These are phyloP conservation scores for Anableps anableps DNA, from an alignment of 2,797 vertebrate genomes.

Conservation along the genomic window DNA sequence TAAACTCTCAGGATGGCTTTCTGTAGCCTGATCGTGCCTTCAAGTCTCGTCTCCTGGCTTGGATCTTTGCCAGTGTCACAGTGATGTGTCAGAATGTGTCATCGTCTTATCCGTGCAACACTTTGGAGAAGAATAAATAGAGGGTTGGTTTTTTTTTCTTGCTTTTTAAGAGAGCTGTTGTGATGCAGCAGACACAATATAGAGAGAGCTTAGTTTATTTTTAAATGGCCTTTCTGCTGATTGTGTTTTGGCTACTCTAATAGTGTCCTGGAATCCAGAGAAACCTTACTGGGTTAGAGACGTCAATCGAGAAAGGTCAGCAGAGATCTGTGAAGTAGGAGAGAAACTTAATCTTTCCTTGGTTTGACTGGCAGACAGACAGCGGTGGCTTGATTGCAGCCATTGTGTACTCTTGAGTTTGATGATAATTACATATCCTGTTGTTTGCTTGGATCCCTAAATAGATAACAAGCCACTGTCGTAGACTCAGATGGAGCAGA, in stretches of 20 bases:
- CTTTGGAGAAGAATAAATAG: constrained; percentile 38
- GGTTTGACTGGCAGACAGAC: constrained; percentile 61
- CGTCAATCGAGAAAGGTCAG: constrained; percentile 66
- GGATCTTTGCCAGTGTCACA: constrained; percentile 53
- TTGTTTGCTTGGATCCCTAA: constrained; percentile 71
- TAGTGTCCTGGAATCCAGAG: constrained; percentile 47
- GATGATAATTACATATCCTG: constrained; percentile 83
- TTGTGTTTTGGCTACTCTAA: constrained; percentile 67
- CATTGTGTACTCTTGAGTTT: constrained; percentile 76
- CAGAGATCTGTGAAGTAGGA: constrained; percentile 60
- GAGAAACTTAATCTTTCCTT: constrained; percentile 70
- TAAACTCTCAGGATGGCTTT: constrained; percentile 46
- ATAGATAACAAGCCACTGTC: constrained; percentile 65
- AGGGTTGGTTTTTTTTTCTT: constrained; percentile 20
- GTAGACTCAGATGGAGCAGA: constrained; percentile 31
- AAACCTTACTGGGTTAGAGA: constrained; percentile 57
- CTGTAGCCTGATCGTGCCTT: constrained; percentile 43
- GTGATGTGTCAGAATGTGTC: constrained; percentile 56
- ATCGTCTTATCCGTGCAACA: constrained; percentile 42
- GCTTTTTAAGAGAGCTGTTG: constrained; percentile 11
- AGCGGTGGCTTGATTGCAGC: constrained; percentile 80
- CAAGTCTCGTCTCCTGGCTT: constrained; percentile 42
- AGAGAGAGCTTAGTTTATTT: constrained; percentile 55
- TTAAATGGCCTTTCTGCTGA: constrained; percentile 50
- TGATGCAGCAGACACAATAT: constrained; percentile 8